These are phyloP conservation scores for Nansenia antarctica DNA, from an alignment of 2,113 vertebrate species.

Conservation along the genomic window DNA sequence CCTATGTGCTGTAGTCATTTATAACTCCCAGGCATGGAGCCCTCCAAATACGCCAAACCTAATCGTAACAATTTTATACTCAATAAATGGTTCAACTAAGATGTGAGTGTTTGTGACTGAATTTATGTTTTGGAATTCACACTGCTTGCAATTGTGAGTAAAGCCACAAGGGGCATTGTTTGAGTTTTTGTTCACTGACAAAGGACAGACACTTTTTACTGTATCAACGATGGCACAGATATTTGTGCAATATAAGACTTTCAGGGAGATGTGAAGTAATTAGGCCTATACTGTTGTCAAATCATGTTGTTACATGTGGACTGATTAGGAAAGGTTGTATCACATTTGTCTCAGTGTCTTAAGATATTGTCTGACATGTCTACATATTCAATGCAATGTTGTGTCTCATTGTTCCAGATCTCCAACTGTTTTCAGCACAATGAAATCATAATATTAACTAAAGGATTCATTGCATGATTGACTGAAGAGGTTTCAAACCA, in stretches of 20 bases:
- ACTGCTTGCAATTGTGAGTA: neutral
- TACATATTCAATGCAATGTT: slow-evolving; percentile 3
- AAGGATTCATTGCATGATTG: slow-evolving; percentile 55
- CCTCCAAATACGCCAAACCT: no score
- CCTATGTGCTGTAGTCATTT: no score
- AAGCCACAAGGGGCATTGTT: slow-evolving; percentile 6
- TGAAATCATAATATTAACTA: slow-evolving; percentile 65
- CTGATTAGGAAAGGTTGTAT: slow-evolving; percentile 23
- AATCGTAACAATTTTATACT: no score
- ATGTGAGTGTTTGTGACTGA: no score
- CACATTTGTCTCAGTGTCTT: slow-evolving; percentile 35
- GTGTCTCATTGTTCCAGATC: slow-evolving; percentile 40
- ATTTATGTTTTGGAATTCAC: no score
- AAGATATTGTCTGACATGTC: slow-evolving; percentile 11
- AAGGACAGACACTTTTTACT: slow-evolving; percentile 36
- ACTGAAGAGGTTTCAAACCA: slow-evolving; percentile 50
- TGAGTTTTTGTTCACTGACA: neutral
- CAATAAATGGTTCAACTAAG: no score
- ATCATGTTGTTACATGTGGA: slow-evolving; percentile 45
- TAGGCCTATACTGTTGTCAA: no score
- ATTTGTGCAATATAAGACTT: slow-evolving; percentile 20
- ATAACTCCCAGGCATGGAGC: no score
- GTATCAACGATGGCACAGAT: slow-evolving; percentile 23
- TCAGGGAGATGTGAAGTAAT: slow-evolving; percentile 26
- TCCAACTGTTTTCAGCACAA: slow-evolving; percentile 51